A percentile compares a stretch with the other conserved stretches of the same genome.
Evolutionary conservation across 64 coral and sea anemone species (phyloP).

Genomic region (Dendrophyllia cribrosa): DNA sequence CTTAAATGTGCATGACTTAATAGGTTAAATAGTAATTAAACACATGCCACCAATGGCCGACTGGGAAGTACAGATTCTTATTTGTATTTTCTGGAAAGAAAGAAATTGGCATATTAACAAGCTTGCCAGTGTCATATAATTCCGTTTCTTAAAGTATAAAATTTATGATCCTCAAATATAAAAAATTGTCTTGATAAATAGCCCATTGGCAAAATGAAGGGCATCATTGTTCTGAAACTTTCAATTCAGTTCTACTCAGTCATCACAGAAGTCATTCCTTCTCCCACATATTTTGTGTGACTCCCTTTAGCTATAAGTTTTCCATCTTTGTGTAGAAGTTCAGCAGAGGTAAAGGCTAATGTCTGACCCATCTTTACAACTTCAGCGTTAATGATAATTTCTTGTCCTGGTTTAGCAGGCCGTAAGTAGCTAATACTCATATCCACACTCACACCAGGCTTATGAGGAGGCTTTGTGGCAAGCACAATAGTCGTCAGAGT

Average conservation of each 20-base stretch:
- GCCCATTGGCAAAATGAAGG: not conserved
- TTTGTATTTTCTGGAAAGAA: too few species aligned
- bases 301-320: constrained; percentile 80
- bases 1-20: too few species aligned
- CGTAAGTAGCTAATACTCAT: constrained; percentile 85
- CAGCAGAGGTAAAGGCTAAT: constrained; percentile 84
- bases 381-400: constrained; percentile 86
- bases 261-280: not conserved
- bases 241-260: not conserved
- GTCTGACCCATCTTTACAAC: constrained; percentile 79
- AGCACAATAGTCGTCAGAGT: constrained; percentile 67
- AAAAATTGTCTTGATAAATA: too few species aligned
- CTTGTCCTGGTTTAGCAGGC: constrained; percentile 82
- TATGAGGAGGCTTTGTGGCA: constrained; percentile 24
- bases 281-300: constrained; percentile 87
- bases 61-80: too few species aligned
- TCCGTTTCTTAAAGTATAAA: too few species aligned
- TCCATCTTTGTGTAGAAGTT: constrained; percentile 77
- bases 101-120: too few species aligned
- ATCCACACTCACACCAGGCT: constrained; percentile 79
- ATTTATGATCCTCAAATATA: too few species aligned
- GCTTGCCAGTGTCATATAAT: too few species aligned
- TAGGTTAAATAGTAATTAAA: too few species aligned
- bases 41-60: too few species aligned
- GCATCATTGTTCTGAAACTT: not conserved